A percentile compares a stretch with the other conserved stretches of the same genome.
Conservation (phyloP, 2,797 vertebrate genomes). For the Scarus forsteni region DNA sequence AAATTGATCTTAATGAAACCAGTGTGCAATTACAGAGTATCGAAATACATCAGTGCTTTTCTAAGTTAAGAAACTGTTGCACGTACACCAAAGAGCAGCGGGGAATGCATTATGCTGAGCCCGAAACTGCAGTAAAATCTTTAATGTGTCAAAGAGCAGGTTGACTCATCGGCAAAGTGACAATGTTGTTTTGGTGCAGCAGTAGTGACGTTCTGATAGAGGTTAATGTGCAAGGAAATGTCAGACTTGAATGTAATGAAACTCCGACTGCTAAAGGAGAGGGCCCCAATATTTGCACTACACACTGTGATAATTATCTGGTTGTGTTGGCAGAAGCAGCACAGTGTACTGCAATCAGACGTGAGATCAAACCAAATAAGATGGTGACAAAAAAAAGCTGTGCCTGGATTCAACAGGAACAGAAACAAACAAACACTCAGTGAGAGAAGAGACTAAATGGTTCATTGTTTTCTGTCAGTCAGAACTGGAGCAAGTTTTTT, state of each 20-base stretch:
- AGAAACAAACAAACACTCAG: slow-evolving; percentile 23
- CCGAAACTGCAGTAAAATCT: slow-evolving; percentile 22
- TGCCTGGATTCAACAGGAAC: neutral
- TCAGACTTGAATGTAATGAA: slow-evolving; percentile 24
- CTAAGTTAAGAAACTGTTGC: slow-evolving; percentile 22
- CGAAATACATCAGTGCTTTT: slow-evolving; percentile 33
- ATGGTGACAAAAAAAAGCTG: neutral
- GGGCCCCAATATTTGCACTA: slow-evolving; percentile 28
- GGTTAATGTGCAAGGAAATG: slow-evolving; percentile 33
- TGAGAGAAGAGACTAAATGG: neutral
- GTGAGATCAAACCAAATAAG: slow-evolving; percentile 37
- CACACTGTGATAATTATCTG: slow-evolving; percentile 46
- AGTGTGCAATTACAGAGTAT: slow-evolving; percentile 36
- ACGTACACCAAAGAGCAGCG: slow-evolving; percentile 21
- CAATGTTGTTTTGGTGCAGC: slow-evolving; percentile 24
- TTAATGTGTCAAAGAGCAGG: slow-evolving; percentile 33
- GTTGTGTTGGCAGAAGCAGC: slow-evolving; percentile 36
- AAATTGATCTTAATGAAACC: slow-evolving; percentile 60
- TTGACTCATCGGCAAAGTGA: slow-evolving; percentile 37
- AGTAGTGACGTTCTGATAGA: slow-evolving; percentile 20
- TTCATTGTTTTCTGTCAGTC: slow-evolving; percentile 10
- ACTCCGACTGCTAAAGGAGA: slow-evolving; percentile 10
- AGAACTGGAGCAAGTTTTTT: neutral
- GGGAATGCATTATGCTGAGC: slow-evolving; percentile 13
- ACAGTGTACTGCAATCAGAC: slow-evolving; percentile 39